Evolutionary conservation across 64 coral and sea anemone species (phyloP).

Genomic region (Montipora efflorescens): DNA sequence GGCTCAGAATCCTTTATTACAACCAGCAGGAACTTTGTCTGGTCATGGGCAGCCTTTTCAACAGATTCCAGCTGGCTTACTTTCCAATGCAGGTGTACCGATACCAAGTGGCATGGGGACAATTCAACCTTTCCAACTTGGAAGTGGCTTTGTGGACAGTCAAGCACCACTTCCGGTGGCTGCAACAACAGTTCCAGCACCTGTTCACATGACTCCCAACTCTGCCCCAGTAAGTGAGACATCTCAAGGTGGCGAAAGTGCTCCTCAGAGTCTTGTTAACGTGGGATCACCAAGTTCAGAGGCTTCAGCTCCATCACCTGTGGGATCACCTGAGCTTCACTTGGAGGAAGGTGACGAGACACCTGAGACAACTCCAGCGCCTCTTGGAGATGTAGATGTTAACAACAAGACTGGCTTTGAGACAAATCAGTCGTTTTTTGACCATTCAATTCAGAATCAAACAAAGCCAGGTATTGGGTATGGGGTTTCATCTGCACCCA

Average conservation of each 20-base stretch:
- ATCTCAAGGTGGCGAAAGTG: not conserved
- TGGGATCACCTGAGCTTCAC: constrained; percentile 84
- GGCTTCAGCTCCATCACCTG: constrained; percentile 85
- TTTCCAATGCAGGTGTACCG: not conserved
- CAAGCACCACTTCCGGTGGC: constrained; percentile 38
- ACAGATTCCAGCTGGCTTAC: constrained; percentile 11
- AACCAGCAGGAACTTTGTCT: constrained; percentile 30
- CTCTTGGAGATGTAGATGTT: constrained; percentile 47
- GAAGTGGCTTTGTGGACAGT: constrained; percentile 16
- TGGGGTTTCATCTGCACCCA: not conserved
- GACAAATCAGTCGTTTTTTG: constrained; percentile 70
- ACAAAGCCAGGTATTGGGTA: not conserved
- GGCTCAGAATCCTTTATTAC: constrained; percentile 23
- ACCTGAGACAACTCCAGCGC: constrained; percentile 70
- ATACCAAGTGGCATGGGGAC: constrained; percentile 15
- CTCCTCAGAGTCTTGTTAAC: not conserved
- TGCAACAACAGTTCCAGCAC: constrained; percentile 35
- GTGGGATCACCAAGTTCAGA: constrained; percentile 81
- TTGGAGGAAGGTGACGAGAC: constrained; percentile 78
- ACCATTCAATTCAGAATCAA: not conserved
- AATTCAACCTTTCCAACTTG: constrained; percentile 19
- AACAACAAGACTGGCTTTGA: constrained; percentile 65
- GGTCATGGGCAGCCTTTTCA: constrained; percentile 22
- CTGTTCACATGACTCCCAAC: constrained; percentile 32
- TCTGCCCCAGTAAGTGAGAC: not conserved